Evolutionary conservation across 2,888 invertebrate species (phyloP).

Genomic region (Campoplex nolae): DNA sequence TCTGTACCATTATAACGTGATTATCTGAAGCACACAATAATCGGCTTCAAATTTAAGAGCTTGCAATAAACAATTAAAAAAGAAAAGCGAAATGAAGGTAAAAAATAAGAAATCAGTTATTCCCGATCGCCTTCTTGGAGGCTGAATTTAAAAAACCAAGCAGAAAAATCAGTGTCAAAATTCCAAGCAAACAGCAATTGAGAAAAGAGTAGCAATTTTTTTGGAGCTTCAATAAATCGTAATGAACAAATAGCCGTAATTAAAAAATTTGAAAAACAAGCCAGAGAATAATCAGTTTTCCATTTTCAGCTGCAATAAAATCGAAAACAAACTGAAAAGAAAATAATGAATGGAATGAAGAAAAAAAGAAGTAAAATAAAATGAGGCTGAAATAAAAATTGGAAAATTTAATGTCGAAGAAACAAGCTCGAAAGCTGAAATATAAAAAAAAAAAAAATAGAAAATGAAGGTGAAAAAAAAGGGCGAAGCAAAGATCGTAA

Average conservation of each 20-base stretch:
- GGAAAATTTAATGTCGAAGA: background rate
- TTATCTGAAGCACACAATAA: slow-evolving; percentile 89
- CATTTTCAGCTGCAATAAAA: too few relatives aligned
- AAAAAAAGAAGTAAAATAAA: too few relatives aligned
- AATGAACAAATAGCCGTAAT: too few relatives aligned
- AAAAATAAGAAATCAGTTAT: background rate
- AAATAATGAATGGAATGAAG: too few relatives aligned
- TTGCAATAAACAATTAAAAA: background rate
- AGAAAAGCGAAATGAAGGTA: slow-evolving; percentile 3
- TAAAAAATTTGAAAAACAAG: too few relatives aligned
- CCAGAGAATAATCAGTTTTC: too few relatives aligned
- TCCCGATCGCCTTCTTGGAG: background rate
- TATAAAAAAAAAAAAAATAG: too few relatives aligned
- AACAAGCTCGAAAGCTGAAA: background rate
- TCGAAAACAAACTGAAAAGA: too few relatives aligned
- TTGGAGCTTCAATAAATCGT: background rate
- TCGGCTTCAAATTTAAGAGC: background rate
- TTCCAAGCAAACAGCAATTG: background rate
- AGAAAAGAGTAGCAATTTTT: background rate
- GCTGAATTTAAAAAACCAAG: background rate
- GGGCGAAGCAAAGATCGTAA: background rate
- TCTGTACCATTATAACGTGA: slow-evolving; percentile 98
- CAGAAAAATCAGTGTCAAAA: background rate
- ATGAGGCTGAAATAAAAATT: too few relatives aligned
- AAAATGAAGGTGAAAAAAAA: too few relatives aligned